Evolutionary conservation across 2,113 vertebrate species (phyloP).

Genomic region (Periophthalmodon schlosseri): DNA sequence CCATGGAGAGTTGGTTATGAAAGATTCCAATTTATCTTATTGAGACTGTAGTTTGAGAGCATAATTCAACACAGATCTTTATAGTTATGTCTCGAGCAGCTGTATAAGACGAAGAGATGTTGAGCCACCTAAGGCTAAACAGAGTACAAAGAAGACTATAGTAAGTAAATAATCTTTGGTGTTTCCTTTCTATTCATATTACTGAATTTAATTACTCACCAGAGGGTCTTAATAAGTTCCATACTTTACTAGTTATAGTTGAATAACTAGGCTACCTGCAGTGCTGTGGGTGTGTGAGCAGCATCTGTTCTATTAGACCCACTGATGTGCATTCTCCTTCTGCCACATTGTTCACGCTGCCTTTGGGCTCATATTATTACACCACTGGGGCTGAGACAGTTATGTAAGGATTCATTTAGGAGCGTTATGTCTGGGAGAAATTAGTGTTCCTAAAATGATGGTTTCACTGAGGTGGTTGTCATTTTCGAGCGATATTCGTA

Average conservation of each 20-base stretch:
- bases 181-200: neutral
- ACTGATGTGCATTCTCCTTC: conserved; percentile 27
- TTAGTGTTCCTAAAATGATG: neutral
- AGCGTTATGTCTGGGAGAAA: conserved; percentile 10
- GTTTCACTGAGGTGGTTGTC: neutral
- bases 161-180: neutral
- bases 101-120: too few relatives aligned
- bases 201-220: neutral
- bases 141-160: neutral
- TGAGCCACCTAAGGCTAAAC: neutral
- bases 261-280: neutral
- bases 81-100: neutral
- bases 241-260: neutral
- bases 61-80: neutral
- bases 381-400: conserved; percentile 15
- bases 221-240: neutral
- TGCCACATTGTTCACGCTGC: conserved; percentile 15
- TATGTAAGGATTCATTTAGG: conserved; percentile 30
- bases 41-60: neutral
- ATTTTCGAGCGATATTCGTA: neutral
- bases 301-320: conserved; percentile 35
- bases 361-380: conserved; percentile 19
- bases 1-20: too few relatives aligned
- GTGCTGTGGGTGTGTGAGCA: conserved; percentile 9
- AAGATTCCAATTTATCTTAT: too few relatives aligned